Conservation (phyloP, 2,888 invertebrate species). For the Eupithecia centaureata region DNA sequence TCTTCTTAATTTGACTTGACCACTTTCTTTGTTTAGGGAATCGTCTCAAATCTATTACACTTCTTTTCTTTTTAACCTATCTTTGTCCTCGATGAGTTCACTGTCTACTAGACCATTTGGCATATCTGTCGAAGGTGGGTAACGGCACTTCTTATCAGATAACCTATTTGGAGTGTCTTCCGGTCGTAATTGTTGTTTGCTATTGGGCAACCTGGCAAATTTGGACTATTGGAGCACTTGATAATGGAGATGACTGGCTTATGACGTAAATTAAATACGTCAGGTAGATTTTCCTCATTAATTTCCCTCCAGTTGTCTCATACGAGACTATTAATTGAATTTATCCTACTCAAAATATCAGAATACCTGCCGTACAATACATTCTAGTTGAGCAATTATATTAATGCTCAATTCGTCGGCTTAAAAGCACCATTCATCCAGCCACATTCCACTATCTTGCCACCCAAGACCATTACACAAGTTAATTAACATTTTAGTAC, state of each 20-base stretch:
- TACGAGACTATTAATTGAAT: not conserved
- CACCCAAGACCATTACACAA: conserved; percentile 32
- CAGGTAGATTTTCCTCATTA: not conserved
- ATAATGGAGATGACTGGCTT: conserved; percentile 61
- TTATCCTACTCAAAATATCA: conserved; percentile 51
- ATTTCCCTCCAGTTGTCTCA: not conserved
- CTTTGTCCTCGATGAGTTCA: conserved; percentile 35
- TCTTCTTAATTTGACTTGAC: not conserved
- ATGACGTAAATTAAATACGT: conserved; percentile 2
- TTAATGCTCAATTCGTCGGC: conserved; percentile 48
- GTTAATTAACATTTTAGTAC: conserved; percentile 29
- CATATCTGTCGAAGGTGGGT: conserved; percentile 55
- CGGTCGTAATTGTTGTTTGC: conserved; percentile 61
- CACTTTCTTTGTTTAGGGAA: conserved; percentile 5
- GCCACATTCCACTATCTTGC: conserved; percentile 23
- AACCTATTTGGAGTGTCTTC: conserved; percentile 59
- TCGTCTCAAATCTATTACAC: not conserved
- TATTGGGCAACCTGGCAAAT: conserved; percentile 57
- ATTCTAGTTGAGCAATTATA: not conserved
- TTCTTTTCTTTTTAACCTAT: conserved; percentile 25
- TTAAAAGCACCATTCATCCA: conserved; percentile 28
- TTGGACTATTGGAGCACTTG: conserved; percentile 61
- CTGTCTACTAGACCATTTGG: conserved; percentile 52
- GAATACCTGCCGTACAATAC: not conserved
- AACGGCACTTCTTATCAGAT: conserved; percentile 67